Evolutionary conservation across 2,888 invertebrate genomes (phyloP).

Genomic region (Zygothrica quintamaculata): DNA sequence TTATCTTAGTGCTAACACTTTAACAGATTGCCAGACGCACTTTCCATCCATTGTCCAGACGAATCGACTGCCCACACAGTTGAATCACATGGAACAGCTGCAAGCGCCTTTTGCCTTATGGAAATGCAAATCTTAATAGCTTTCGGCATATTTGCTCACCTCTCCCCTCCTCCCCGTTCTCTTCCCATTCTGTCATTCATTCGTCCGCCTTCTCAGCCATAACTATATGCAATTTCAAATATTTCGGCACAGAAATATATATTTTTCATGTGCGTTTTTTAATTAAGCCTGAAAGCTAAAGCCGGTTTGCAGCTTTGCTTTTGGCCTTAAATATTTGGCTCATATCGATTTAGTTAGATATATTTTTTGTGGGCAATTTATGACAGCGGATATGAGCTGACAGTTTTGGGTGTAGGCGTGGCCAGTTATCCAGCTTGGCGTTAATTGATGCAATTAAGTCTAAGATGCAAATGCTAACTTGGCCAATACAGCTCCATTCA

Average conservation of each 20-base stretch:
- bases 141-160: no score
- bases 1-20: slow-evolving; percentile 33
- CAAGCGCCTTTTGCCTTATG: slow-evolving; percentile 12
- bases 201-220: slow-evolving; percentile 4
- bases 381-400: slow-evolving; percentile 75
- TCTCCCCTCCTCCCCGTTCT: no score
- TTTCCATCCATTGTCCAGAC: slow-evolving; percentile 59
- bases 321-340: slow-evolving; percentile 50
- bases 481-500: slow-evolving; percentile 36
- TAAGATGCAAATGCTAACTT: slow-evolving; percentile 37
- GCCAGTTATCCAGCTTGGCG: slow-evolving; percentile 44
- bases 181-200: no score
- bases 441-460: slow-evolving; percentile 74
- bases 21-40: slow-evolving; percentile 57
- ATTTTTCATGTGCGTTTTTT: slow-evolving; percentile 52
- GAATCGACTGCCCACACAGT: slow-evolving; percentile 31
- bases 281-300: slow-evolving; percentile 50
- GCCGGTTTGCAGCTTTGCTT: no score
- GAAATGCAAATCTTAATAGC: slow-evolving; percentile 47
- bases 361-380: slow-evolving; percentile 49
- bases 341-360: slow-evolving; percentile 32
- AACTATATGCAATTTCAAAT: slow-evolving; percentile 33
- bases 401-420: slow-evolving; percentile 53
- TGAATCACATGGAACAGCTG: slow-evolving; percentile 16
- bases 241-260: slow-evolving; percentile 26